Conservation (phyloP, 2,888 invertebrate species). For the Tetramorium bicarinatum region DNA sequence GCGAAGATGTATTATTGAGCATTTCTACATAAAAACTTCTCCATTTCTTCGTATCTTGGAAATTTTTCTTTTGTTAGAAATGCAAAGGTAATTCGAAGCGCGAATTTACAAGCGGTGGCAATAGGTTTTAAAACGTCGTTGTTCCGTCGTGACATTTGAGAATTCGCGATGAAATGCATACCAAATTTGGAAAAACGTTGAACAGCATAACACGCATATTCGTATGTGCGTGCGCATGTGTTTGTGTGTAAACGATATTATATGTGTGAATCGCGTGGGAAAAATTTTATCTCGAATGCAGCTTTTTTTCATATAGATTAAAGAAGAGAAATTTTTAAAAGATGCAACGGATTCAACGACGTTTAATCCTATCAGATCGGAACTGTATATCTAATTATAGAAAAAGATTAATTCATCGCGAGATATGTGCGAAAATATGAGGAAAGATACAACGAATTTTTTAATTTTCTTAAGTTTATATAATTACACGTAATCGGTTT, state of each 20-base stretch:
- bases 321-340: background rate
- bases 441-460: constrained; percentile 25
- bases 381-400: background rate
- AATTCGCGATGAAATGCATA: constrained; percentile 5
- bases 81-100: constrained; percentile 1
- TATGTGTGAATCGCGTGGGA: background rate
- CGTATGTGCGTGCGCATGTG: too few species aligned
- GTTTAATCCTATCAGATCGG: constrained; percentile 21
- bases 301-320: background rate
- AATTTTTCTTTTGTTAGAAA: constrained; percentile 4
- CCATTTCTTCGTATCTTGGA: constrained; percentile 7
- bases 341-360: background rate
- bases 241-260: constrained; percentile 19
- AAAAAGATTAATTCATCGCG: background rate
- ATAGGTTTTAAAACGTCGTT: background rate
- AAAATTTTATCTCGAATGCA: constrained; percentile 8
- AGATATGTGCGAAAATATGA: constrained; percentile 7
- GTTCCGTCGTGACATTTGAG: constrained; percentile 13
- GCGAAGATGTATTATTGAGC: constrained; percentile 10
- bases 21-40: constrained; percentile 6
- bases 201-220: background rate
- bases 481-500: constrained; percentile 7
- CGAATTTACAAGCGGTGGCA: background rate
- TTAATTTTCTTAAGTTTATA: constrained; percentile 13
- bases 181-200: background rate